Conservation (phyloP, 2,113 vertebrate species). For the Atrichornis clamosus region DNA sequence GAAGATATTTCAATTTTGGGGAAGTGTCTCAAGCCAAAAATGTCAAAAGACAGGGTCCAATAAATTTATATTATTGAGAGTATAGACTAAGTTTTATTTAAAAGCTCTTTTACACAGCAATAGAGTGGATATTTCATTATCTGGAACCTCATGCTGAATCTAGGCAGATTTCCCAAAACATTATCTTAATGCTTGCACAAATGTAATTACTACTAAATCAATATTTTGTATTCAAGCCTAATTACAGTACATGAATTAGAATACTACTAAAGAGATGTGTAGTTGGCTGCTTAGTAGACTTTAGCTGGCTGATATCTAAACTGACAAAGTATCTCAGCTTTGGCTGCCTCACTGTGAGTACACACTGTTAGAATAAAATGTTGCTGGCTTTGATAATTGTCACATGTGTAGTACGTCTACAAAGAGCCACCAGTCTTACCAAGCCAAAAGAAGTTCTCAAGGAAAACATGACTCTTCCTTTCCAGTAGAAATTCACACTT, state of each 20-base stretch:
- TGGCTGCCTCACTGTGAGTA: background rate
- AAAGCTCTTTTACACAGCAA: slow-evolving; percentile 12
- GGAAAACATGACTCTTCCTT: background rate
- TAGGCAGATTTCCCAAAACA: slow-evolving; percentile 43
- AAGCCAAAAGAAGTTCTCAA: background rate
- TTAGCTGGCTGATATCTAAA: slow-evolving; percentile 19
- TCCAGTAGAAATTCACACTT: background rate
- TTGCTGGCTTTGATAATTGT: background rate
- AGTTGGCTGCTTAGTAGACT: slow-evolving; percentile 14
- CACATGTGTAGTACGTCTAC: rapidly evolving
- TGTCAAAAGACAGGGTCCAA: background rate
- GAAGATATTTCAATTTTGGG: background rate
- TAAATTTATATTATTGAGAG: background rate
- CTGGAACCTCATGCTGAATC: slow-evolving; percentile 27
- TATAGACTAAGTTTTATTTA: background rate
- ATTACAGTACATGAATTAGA: slow-evolving; percentile 46
- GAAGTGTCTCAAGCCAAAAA: background rate
- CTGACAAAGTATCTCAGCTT: background rate
- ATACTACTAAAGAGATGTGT: slow-evolving; percentile 4
- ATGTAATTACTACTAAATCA: slow-evolving; percentile 61
- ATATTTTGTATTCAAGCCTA: slow-evolving; percentile 55
- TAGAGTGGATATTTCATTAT: slow-evolving; percentile 11
- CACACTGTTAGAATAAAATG: background rate
- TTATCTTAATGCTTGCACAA: slow-evolving; percentile 25
- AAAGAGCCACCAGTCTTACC: background rate